Base-by-base conservation (phyloP, 37 sponge, comb jelly and placozoan genomes). In the Crambe crambe region DNA sequence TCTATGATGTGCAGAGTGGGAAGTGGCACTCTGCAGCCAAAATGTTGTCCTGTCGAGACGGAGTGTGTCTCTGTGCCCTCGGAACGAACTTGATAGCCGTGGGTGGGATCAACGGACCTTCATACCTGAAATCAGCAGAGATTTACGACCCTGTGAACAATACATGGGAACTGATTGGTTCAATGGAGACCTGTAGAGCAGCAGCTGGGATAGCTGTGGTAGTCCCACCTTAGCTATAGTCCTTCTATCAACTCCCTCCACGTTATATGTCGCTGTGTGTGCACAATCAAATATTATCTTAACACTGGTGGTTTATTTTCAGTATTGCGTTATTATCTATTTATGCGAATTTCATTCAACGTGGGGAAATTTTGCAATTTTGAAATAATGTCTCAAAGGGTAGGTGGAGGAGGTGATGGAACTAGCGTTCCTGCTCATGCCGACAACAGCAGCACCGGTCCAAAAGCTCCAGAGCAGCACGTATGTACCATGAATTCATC, bases 91-190 rank as follows among this genome's bases (percentile, higher is more conserved):
- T 96, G 36, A 56, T 96, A 41, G 97, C 91, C 9, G 90, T 96
- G 12, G 97, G 97, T 3, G 97, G 97, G 15, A 96, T 96, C 73
- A 96, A 96, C 71, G 97, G 97, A 1, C 97, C 97, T 32, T 90
- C 97, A 1, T 96, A 96, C 75, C 91, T 96, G 39, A 87, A 88
- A 18, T 81, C 93, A 3, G 73, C 91, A 3, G 97, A 96, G 56
- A 42, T 87, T 20, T 96, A 92, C 42, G 89, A 96, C 65, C 89
- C 93, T 39, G 75, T 90, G 18, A 87, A 68, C 69, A 84, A 95
- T 41, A 78, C 65, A 1, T 95, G 96, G 96, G 93, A 92, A 35
- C 18, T 86, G 54, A 68, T 89, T 32, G 84, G 88, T 3, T 78
- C 84, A 61, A 96, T 96, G 97, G 83, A 96, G 56, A 90, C 91